phyloP scores from a whole-genome alignment of 2,113 vertebrate genomes.

The Coptodon bakossiorum region DNA sequence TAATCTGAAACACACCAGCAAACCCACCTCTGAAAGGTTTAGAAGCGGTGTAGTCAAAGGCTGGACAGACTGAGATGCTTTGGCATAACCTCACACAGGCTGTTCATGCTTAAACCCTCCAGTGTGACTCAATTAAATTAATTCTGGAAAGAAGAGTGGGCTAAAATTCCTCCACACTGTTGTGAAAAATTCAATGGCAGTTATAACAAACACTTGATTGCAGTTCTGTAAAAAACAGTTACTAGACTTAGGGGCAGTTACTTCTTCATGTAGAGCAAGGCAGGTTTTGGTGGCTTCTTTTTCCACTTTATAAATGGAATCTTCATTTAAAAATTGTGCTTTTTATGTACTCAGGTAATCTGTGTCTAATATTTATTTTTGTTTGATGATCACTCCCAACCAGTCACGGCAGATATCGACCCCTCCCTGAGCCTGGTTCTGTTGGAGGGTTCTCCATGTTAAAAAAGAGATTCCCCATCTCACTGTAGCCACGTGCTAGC shows the following conservation, averaged over 20 bases:
- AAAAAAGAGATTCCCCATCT: not conserved
- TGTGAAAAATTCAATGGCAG: not conserved
- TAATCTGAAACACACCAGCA: not conserved
- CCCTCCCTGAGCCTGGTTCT: not conserved
- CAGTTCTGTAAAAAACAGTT: not conserved
- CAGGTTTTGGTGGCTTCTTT: not conserved
- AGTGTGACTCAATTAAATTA: not conserved
- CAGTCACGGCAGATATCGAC: accelerated
- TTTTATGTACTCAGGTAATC: not conserved
- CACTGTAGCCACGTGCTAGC: not conserved
- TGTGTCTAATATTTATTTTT: not conserved
- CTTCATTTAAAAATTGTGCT: not conserved
- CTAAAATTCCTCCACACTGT: not conserved
- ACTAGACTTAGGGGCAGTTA: not conserved
- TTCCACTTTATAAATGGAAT: not conserved
- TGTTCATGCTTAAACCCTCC: not conserved
- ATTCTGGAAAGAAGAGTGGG: not conserved
- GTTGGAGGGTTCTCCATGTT: not conserved
- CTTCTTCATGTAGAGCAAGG: not conserved
- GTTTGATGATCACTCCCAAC: not conserved
- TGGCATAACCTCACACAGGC: not conserved
- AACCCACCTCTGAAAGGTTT: not conserved
- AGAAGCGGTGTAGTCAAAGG: accelerated
- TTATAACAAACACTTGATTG: not conserved
- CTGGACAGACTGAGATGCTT: not conserved